Evolutionary conservation across 2,113 vertebrate genomes (phyloP).

Genomic region (Pandion haliaetus): DNA sequence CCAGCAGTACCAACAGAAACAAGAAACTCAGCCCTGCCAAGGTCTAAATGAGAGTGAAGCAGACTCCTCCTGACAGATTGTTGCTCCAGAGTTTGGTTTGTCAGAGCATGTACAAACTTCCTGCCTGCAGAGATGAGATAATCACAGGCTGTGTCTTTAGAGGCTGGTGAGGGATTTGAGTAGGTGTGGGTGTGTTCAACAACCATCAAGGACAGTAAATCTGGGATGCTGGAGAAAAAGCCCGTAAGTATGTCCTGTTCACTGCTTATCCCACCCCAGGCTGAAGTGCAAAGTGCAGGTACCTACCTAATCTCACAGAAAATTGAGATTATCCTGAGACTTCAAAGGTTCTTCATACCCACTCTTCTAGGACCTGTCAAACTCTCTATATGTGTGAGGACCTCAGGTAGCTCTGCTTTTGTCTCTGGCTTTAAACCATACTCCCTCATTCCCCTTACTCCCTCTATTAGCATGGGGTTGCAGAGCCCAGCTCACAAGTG

Average conservation of each 20-base stretch:
- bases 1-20: background rate
- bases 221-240: background rate
- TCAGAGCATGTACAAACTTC: background rate
- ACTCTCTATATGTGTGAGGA: background rate
- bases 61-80: background rate
- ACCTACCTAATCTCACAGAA: background rate
- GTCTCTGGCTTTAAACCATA: background rate
- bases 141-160: background rate
- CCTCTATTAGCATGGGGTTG: background rate
- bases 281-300: background rate
- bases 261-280: background rate
- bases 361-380: background rate
- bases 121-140: slow-evolving; percentile 6
- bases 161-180: background rate
- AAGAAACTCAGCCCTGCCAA: background rate
- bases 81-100: background rate
- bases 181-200: background rate
- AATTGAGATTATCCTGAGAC: background rate
- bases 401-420: background rate
- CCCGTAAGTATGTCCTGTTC: background rate
- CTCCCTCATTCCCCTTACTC: background rate
- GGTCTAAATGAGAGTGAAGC: background rate
- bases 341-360: background rate
- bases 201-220: background rate
- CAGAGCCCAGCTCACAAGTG: background rate